phyloP scores from a whole-genome alignment of 1,140 invertebrate genomes.

The Monomorium pharaonis region DNA sequence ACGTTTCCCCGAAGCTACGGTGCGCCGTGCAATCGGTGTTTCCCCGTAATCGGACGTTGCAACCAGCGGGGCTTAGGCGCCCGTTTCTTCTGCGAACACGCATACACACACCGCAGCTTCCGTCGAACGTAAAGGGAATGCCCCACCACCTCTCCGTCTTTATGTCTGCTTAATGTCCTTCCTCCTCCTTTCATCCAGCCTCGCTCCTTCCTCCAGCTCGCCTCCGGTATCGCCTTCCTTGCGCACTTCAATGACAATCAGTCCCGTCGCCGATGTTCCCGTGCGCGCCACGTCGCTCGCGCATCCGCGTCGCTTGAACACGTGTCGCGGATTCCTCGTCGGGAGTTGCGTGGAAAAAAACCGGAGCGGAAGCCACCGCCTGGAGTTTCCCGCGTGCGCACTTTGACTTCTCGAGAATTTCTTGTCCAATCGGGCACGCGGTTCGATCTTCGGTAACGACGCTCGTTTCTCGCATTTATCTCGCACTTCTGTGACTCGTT shows the following conservation, averaged over 20 bases:
- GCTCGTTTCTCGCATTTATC: neutral
- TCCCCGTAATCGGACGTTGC: constrained; percentile 32
- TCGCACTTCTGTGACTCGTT: neutral
- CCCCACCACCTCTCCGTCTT: constrained; percentile 61
- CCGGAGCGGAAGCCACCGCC: neutral
- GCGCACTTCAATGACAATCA: constrained; percentile 72
- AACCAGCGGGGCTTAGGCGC: neutral
- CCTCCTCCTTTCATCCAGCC: constrained; percentile 57
- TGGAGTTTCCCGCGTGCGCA: neutral
- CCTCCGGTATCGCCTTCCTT: constrained; percentile 62
- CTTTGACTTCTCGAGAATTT: neutral
- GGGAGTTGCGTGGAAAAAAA: neutral
- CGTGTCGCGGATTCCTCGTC: neutral
- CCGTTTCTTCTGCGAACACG: constrained; percentile 22
- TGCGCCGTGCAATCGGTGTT: constrained; percentile 6
- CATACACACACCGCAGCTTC: constrained; percentile 43
- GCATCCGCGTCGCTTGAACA: neutral
- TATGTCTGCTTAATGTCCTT: constrained; percentile 17
- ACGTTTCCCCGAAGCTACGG: constrained; percentile 24
- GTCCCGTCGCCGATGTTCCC: constrained; percentile 53
- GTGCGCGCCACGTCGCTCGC: neutral
- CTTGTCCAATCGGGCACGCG: neutral
- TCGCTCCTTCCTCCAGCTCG: constrained; percentile 62
- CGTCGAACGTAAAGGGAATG: constrained; percentile 13
- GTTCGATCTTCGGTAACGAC: neutral